Conservation (phyloP, 2,113 vertebrate genomes). For the Archilochus colubris region DNA sequence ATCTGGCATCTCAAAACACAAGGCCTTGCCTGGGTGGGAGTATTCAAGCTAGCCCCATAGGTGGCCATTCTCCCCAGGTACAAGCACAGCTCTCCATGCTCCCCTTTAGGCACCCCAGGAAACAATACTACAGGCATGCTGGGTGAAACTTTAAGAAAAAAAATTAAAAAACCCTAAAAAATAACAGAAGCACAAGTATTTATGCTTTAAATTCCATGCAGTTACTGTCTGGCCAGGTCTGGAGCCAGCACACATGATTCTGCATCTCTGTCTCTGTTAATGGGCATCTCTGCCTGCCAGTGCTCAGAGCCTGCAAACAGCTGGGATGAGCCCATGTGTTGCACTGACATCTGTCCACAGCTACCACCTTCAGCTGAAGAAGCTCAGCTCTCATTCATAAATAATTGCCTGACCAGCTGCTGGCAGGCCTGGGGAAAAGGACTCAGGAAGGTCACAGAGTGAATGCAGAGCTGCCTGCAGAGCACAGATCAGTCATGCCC, state of each 20-base stretch:
- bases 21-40: background rate
- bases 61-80: background rate
- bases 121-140: background rate
- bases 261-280: background rate
- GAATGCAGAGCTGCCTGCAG: background rate
- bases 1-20: background rate
- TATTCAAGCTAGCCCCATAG: background rate
- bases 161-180: background rate
- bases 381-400: background rate
- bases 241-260: background rate
- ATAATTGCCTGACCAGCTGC: conserved; percentile 17
- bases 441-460: background rate
- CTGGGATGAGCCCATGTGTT: background rate
- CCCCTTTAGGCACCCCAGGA: background rate
- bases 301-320: background rate
- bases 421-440: background rate
- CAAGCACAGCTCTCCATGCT: background rate
- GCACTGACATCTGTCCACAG: conserved; percentile 17
- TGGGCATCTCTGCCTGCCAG: background rate
- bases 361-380: background rate
- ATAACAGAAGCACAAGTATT: background rate
- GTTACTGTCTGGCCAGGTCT: background rate
- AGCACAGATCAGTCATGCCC: background rate
- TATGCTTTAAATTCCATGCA: background rate
- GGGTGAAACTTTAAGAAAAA: background rate